phyloP scores from a whole-genome alignment of 2,888 invertebrate genomes.

The Petrolisthes cinctipes region DNA sequence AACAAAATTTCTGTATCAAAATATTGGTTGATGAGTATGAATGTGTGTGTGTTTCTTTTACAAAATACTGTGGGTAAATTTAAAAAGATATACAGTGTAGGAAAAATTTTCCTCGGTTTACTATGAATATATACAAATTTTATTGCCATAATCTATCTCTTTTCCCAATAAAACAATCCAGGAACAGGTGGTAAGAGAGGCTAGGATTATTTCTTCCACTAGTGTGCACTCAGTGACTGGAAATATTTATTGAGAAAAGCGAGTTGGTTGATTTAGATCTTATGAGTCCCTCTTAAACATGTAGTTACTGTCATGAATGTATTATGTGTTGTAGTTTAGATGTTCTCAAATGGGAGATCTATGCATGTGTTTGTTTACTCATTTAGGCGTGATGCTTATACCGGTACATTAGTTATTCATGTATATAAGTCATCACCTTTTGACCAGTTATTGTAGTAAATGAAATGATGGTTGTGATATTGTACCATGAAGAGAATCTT shows the following conservation, averaged over 20 bases:
- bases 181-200: conserved; percentile 60
- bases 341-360: conserved; percentile 38
- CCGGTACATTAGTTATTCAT: too few species aligned
- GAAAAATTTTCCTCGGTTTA: not conserved
- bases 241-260: conserved; percentile 26
- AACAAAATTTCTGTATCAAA: conserved; percentile 11
- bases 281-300: conserved; percentile 17
- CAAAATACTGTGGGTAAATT: not conserved
- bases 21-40: conserved; percentile 6
- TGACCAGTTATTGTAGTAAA: too few species aligned
- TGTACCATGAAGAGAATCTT: too few species aligned
- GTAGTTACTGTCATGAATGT: conserved; percentile 45
- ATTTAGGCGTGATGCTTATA: too few species aligned
- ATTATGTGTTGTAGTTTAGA: conserved; percentile 40
- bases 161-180: conserved; percentile 46
- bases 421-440: too few species aligned
- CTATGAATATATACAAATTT: conserved; percentile 26
- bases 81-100: not conserved
- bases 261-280: conserved; percentile 47
- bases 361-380: conserved; percentile 2
- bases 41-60: conserved; percentile 1
- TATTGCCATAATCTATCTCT: conserved; percentile 42
- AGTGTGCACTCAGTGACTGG: conserved; percentile 49
- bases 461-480: too few species aligned
- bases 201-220: conserved; percentile 46